These are phyloP conservation scores for Sciurus niger DNA, from an alignment of 2,113 vertebrate species.

Conservation along the genomic window DNA sequence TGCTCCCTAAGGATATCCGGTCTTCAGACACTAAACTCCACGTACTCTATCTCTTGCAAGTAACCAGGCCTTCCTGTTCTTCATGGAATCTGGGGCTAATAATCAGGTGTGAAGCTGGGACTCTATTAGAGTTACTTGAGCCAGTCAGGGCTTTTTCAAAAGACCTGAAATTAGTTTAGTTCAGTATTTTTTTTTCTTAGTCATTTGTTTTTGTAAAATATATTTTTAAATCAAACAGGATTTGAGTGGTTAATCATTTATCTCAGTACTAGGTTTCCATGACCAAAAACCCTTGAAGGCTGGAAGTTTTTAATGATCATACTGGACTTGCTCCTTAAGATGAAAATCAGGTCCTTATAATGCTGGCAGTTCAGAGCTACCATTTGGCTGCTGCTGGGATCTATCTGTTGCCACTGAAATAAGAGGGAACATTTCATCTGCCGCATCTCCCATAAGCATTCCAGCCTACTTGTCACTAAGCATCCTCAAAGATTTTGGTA, in stretches of 20 bases:
- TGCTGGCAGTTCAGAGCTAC: background rate
- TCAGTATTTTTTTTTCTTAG: background rate
- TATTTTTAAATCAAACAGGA: background rate
- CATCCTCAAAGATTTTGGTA: background rate
- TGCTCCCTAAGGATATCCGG: background rate
- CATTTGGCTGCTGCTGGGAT: background rate
- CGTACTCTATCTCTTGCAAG: background rate
- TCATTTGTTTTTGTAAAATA: background rate
- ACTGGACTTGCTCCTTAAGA: background rate
- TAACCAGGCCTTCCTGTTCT: background rate
- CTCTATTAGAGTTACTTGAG: background rate
- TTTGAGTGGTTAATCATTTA: background rate
- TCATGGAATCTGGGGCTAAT: background rate
- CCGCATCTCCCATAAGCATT: background rate
- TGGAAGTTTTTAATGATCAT: background rate
- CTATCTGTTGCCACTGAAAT: background rate
- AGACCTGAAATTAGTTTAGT: background rate
- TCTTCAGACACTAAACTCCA: background rate
- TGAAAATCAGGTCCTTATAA: background rate
- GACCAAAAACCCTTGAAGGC: background rate
- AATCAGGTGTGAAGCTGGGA: background rate
- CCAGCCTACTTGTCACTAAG: background rate
- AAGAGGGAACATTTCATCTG: background rate
- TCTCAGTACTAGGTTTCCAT: background rate
- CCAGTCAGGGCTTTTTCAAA: background rate